Base-by-base conservation (phyloP, 2,797 vertebrate genomes). In the Acanthopagrus latus region DNA sequence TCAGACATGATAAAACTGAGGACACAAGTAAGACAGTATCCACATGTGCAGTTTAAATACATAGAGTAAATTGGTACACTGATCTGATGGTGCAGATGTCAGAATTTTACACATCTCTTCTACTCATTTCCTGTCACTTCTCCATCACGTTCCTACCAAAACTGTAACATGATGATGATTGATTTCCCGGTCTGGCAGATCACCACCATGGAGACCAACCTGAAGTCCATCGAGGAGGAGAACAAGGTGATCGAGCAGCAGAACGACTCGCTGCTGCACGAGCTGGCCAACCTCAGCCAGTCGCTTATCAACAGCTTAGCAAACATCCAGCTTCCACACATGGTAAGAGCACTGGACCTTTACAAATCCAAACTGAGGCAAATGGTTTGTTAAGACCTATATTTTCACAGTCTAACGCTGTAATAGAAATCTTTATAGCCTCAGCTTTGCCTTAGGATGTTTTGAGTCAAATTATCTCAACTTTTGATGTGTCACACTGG, bases 1-100 rank as follows among this genome's bases (percentile, higher is more conserved):
- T 98, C 98, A 7, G 98, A 99, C 88, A 99, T 99, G 98, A 97
- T 99, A 69, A 99, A 98, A 88, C 97, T 99, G 90, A 96, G 97
- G 93, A 99, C 98, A 90, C 98, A 99, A 95, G 98, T 99, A 95
- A 91, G 94, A 78, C 2, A 52, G 4, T 16, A 20, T 41, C 12
- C 44, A 27, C 27, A 8, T 51, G 51, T 58, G 43, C 55, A 38
- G 33, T 38, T 38, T 38, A 38, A 38, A 38, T 38, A 38, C 38
- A 38, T 10, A 9, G 52, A 7, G 13, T 13, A 4, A 14, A 44
- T 51, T 5, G 2, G 7, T 21, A 14, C 2, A 17, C 13, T 14
- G 1, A 11, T n/a, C n/a, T 27, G 38, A 17, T 12, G 21, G n/a
- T 58, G 2, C 48, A 25, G 23, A 54, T 43, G 25, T 25, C 33